Conservation (phyloP, 2,113 vertebrate species). For the Crotalus helleri region DNA sequence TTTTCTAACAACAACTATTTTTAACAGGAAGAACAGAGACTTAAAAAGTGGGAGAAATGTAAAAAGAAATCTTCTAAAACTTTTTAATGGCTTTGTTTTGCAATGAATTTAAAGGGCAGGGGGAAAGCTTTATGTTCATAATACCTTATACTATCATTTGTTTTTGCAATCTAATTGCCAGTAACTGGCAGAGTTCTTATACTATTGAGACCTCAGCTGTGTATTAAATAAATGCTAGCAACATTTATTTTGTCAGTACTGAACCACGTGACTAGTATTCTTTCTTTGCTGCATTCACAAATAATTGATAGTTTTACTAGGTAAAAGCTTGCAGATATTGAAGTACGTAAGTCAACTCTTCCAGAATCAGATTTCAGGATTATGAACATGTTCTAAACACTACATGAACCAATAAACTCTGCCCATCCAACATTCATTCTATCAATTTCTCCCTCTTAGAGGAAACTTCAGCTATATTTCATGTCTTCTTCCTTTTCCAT, state of each 20-base stretch:
- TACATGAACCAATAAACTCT: not conserved
- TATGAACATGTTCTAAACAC: not conserved
- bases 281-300: not conserved
- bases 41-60: not conserved
- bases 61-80: not conserved
- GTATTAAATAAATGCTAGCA: not conserved
- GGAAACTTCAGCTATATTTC: not conserved
- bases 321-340: not conserved
- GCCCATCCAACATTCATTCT: not conserved
- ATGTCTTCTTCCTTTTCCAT: not conserved
- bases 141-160: not conserved
- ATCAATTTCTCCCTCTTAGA: not conserved
- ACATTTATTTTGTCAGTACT: conserved; percentile 10
- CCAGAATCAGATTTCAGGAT: not conserved
- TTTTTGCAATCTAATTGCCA: conserved; percentile 26
- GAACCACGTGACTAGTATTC: not conserved
- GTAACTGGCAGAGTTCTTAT: not conserved
- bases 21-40: not conserved
- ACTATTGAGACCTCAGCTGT: not conserved
- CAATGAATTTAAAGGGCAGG: conserved; percentile 7
- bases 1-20: conserved; percentile 4
- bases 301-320: not conserved
- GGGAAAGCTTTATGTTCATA: conserved; percentile 9
- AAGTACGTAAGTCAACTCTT: not conserved
- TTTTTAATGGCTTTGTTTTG: conserved; percentile 27